phyloP scores from a whole-genome alignment of 2,888 invertebrate genomes.

The Ditylenchus weischeri region DNA sequence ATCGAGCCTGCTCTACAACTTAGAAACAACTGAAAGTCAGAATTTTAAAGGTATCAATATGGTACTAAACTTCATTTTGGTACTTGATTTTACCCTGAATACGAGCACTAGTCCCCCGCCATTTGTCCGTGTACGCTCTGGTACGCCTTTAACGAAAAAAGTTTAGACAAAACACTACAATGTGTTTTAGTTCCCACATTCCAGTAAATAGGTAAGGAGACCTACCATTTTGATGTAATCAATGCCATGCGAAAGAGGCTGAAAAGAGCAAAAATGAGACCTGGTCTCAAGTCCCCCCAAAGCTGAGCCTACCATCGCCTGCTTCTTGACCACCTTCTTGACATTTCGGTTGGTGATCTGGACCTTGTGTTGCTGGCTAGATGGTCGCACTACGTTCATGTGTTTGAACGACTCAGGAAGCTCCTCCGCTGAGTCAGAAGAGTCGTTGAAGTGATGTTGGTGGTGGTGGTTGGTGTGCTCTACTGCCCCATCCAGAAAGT shows the following conservation, averaged over 20 bases:
- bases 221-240: conserved; percentile 38
- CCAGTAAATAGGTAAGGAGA: no score
- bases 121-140: no score
- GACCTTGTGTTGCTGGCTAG: neutral
- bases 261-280: conserved; percentile 12
- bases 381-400: conserved; percentile 6
- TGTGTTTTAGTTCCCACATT: no score
- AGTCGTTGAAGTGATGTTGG: conserved; percentile 12
- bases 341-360: conserved; percentile 17
- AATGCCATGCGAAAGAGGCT: conserved; percentile 46
- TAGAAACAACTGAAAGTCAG: no score
- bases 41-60: no score
- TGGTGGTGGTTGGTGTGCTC: conserved; percentile 25
- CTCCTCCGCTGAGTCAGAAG: conserved; percentile 20
- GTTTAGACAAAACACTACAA: no score
- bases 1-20: no score
- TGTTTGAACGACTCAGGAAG: conserved; percentile 8
- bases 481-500: conserved; percentile 15
- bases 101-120: no score
- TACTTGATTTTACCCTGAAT: no score
- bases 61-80: no score
- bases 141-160: no score
- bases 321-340: conserved; percentile 1
- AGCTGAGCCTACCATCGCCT: conserved; percentile 16
- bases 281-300: no score